Evolutionary conservation across 2,888 invertebrate species (phyloP).

Genomic region (Lacanobia wlatinum): DNA sequence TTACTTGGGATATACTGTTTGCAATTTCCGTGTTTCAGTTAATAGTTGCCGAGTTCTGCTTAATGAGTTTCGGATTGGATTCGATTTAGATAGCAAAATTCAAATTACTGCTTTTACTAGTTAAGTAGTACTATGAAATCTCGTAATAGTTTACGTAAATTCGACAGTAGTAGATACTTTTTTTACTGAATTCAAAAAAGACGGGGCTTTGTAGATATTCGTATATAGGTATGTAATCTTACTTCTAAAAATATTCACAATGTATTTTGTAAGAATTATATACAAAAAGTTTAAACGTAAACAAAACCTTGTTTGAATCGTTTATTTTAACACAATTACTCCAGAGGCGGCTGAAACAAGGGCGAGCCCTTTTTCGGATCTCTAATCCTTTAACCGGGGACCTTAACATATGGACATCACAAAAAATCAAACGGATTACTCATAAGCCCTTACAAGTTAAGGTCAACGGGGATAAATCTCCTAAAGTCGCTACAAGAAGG

Average conservation of each 20-base stretch:
- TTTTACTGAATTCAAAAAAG: too few relatives aligned
- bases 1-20: constrained; percentile 7
- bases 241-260: too few relatives aligned
- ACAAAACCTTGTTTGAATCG: neutral
- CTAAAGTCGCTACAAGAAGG: constrained; percentile 44
- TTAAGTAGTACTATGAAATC: neutral
- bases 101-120: neutral
- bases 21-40: constrained; percentile 13
- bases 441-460: constrained; percentile 50
- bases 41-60: constrained; percentile 13
- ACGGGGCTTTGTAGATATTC: too few relatives aligned
- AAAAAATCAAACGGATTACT: constrained; percentile 59
- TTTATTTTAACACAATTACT: constrained; percentile 21
- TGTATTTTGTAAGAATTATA: neutral
- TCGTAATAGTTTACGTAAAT: neutral
- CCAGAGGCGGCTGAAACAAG: neutral
- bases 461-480: constrained; percentile 59
- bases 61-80: constrained; percentile 32
- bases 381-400: constrained; percentile 30
- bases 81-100: constrained; percentile 7
- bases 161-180: neutral
- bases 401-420: neutral
- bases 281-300: neutral
- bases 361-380: constrained; percentile 5
- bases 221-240: too few relatives aligned